A percentile compares a stretch with the other conserved stretches of the same genome.
Evolutionary conservation across 2,888 invertebrate genomes (phyloP).

Genomic region (Eutolmus rufibarbis): DNA sequence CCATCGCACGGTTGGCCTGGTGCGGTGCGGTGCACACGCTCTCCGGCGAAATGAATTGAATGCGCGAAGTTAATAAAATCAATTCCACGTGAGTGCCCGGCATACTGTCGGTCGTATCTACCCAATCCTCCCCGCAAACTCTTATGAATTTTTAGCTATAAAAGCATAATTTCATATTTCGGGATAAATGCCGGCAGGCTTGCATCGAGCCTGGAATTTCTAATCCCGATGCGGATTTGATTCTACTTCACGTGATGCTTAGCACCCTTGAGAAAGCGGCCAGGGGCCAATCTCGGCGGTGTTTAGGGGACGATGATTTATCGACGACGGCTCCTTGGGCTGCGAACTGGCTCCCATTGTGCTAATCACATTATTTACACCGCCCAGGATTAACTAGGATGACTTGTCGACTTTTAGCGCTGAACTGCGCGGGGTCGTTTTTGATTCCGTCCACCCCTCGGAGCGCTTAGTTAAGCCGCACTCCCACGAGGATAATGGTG

Average conservation of each 20-base stretch:
- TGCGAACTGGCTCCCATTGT: conserved; percentile 51
- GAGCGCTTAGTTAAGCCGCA: conserved; percentile 55
- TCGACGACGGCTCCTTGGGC: conserved; percentile 23
- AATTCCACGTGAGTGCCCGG: conserved; percentile 43
- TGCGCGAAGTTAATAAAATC: conserved; percentile 45
- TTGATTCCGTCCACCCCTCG: conserved; percentile 35
- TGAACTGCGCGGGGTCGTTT: background rate
- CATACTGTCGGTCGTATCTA: conserved; percentile 42
- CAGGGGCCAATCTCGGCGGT: background rate
- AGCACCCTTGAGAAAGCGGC: conserved; percentile 25
- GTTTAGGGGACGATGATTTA: conserved; percentile 10
- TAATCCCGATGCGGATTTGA: background rate
- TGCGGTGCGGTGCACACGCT: conserved; percentile 15
- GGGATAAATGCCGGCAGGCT: background rate
- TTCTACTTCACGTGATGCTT: conserved; percentile 19
- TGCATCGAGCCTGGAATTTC: background rate
- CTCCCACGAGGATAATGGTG: conserved; percentile 64
- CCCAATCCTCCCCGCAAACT: background rate
- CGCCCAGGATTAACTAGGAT: conserved; percentile 61
- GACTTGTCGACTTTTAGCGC: conserved; percentile 55
- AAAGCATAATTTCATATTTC: background rate
- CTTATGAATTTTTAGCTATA: background rate
- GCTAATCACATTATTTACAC: conserved; percentile 64
- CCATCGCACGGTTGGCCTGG: background rate
- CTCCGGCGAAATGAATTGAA: background rate